These are phyloP conservation scores for Hypotaenidia philippensis DNA, from an alignment of 2,797 vertebrate genomes.

Conservation along the genomic window DNA sequence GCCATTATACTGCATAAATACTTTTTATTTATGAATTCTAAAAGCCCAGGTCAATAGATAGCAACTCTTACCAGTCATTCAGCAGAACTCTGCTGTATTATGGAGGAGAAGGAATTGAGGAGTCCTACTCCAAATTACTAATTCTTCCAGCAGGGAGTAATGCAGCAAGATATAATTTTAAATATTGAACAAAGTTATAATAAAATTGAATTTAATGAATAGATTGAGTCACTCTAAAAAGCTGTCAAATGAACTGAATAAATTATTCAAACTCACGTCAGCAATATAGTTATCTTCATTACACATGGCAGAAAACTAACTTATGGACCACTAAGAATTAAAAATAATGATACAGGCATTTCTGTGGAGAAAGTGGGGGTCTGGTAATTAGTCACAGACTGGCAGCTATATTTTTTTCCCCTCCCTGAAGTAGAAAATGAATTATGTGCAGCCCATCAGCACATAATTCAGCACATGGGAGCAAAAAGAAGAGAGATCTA, in stretches of 20 bases:
- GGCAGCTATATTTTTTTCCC: not conserved
- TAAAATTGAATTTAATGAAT: slow-evolving; percentile 40
- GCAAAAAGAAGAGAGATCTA: not conserved
- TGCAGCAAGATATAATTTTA: slow-evolving; percentile 39
- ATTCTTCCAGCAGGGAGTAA: slow-evolving; percentile 7
- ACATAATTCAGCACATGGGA: not conserved
- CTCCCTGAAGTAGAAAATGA: not conserved
- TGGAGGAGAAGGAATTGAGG: not conserved
- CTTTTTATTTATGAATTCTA: not conserved
- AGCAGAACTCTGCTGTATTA: not conserved
- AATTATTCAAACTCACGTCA: slow-evolving; percentile 20
- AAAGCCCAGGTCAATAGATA: not conserved
- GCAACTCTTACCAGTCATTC: not conserved
- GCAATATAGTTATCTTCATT: not conserved
- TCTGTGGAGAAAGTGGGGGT: not conserved
- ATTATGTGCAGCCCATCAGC: not conserved
- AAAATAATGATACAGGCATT: slow-evolving; percentile 12
- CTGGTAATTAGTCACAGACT: slow-evolving; percentile 1
- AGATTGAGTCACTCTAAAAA: slow-evolving; percentile 44
- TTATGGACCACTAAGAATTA: not conserved
- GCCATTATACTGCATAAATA: not conserved
- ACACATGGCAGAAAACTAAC: not conserved
- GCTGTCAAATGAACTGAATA: slow-evolving; percentile 22
- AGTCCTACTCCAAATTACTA: not conserved
- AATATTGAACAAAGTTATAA: slow-evolving; percentile 49